phyloP scores from a whole-genome alignment of 2,113 vertebrate species.

The Labeo rohita region DNA sequence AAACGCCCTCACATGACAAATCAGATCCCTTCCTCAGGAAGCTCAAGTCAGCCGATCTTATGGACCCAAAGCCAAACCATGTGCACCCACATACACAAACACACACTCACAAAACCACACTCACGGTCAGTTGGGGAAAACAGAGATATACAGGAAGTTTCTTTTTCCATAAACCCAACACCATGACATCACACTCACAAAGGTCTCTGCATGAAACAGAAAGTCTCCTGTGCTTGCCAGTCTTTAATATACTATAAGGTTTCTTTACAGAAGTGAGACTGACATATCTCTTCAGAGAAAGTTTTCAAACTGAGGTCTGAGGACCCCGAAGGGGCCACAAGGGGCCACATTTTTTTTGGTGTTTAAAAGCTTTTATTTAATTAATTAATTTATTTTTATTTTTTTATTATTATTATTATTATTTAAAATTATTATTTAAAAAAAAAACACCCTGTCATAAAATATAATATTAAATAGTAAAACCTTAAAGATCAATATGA shows the following conservation, averaged over 20 bases:
- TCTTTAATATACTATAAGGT: slow-evolving; percentile 25
- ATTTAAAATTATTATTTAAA: too few relatives aligned
- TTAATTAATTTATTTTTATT: too few relatives aligned
- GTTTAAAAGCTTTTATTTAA: too few relatives aligned
- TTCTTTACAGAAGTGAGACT: not conserved
- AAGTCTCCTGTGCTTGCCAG: slow-evolving; percentile 18
- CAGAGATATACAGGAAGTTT: not conserved
- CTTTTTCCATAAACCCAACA: slow-evolving; percentile 27
- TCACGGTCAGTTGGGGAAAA: not conserved
- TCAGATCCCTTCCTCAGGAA: slow-evolving; percentile 33
- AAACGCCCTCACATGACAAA: slow-evolving; percentile 9
- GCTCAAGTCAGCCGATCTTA: slow-evolving; percentile 18
- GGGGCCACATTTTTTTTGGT: too few relatives aligned
- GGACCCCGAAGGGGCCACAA: not conserved
- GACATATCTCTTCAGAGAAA: not conserved
- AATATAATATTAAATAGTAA: not conserved
- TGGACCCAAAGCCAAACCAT: slow-evolving; percentile 14
- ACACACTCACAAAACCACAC: slow-evolving; percentile 39
- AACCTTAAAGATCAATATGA: not conserved
- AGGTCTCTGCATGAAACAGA: not conserved
- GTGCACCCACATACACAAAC: slow-evolving; percentile 17
- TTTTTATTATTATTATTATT: too few relatives aligned
- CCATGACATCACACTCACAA: not conserved
- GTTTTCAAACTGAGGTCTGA: not conserved
- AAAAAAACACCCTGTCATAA: too few relatives aligned